phyloP scores from a whole-genome alignment of 2,797 vertebrate genomes.

The Coregonus sp. region DNA sequence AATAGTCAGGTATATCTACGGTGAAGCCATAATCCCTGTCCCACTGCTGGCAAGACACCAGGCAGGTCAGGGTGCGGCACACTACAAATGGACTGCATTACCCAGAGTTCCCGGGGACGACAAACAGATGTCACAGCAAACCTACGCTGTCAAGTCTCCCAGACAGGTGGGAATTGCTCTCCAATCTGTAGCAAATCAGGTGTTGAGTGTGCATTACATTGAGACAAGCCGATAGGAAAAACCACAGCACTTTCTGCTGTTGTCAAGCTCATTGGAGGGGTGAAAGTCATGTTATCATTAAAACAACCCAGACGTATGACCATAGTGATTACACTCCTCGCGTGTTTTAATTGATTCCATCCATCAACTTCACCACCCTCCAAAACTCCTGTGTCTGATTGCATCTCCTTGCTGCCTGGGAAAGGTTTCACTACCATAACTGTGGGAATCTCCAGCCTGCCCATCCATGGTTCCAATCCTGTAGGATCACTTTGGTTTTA shows the following conservation, averaged over 20 bases:
- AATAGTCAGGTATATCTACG: conserved; percentile 66
- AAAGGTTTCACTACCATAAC: background rate
- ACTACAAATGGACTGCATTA: conserved; percentile 67
- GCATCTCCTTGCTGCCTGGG: background rate
- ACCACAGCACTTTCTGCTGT: conserved; percentile 27
- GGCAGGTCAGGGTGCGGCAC: conserved; percentile 59
- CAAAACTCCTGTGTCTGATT: background rate
- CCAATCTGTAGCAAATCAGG: conserved; percentile 56
- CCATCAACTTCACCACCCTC: conserved; percentile 25
- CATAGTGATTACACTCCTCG: conserved; percentile 32
- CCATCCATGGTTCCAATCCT: background rate
- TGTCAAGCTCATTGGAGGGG: conserved; percentile 36
- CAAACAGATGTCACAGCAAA: conserved; percentile 67
- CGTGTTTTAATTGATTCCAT: conserved; percentile 33
- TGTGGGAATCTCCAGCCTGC: background rate
- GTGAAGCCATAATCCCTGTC: conserved; percentile 66
- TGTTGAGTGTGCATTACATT: conserved; percentile 56
- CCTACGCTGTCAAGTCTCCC: conserved; percentile 59
- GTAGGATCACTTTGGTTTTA: background rate
- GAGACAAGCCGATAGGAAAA: conserved; percentile 40
- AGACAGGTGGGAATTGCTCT: conserved; percentile 62
- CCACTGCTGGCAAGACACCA: conserved; percentile 57
- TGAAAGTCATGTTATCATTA: conserved; percentile 28
- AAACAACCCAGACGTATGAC: conserved; percentile 20
- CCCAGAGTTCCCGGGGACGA: conserved; percentile 55